phyloP scores from a whole-genome alignment of 2,113 vertebrate species.

The Ranitomeya variabilis region DNA sequence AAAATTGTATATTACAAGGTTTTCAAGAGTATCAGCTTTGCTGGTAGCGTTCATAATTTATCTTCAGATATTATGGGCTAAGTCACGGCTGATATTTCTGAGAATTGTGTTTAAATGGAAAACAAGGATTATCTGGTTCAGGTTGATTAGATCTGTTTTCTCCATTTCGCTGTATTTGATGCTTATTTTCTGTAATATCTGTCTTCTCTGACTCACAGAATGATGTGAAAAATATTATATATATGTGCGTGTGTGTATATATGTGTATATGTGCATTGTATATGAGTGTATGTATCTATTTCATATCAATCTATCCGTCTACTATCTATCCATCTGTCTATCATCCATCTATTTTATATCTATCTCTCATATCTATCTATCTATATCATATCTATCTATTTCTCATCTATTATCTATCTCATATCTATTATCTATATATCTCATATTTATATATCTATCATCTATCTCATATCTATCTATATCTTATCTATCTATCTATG shows the following conservation, averaged over 20 bases:
- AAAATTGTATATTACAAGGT: slow-evolving; percentile 14
- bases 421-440: neutral
- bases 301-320: neutral
- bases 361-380: neutral
- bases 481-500: neutral
- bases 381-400: neutral
- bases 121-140: neutral
- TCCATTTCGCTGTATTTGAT: neutral
- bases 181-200: neutral
- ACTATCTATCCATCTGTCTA: neutral
- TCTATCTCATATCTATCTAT: neutral
- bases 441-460: neutral
- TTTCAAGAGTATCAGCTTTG: neutral
- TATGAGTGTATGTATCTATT: too few relatives aligned
- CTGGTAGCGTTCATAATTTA: neutral
- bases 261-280: too few relatives aligned
- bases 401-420: neutral
- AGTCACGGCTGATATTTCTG: neutral
- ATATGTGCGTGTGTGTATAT: too few relatives aligned
- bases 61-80: neutral
- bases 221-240: too few relatives aligned
- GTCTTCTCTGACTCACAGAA: neutral
- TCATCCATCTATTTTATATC: neutral
- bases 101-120: slow-evolving; percentile 19
- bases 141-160: neutral